Percentiles rank a stretch among this genome's conserved stretches.
phyloP scores from a whole-genome alignment of 2,888 invertebrate genomes.

The Rugalucina vietnamica region DNA sequence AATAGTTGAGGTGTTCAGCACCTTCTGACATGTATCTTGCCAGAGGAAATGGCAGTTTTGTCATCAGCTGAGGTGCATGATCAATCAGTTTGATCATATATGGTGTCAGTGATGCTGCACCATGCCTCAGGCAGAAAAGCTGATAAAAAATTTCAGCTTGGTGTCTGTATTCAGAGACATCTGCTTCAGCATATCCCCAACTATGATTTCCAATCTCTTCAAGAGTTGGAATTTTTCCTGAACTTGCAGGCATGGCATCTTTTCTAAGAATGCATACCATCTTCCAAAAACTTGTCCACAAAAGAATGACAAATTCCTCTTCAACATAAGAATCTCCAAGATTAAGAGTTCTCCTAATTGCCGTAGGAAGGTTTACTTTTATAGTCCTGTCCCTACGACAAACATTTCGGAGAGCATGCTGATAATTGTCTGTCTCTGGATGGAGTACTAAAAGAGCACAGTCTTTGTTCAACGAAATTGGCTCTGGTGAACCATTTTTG shows the following conservation, averaged over 20 bases:
- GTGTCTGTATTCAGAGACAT: neutral
- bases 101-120: neutral
- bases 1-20: neutral
- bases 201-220: neutral
- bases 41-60: neutral
- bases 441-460: neutral
- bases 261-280: neutral
- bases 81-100: constrained; percentile 6
- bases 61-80: constrained; percentile 2
- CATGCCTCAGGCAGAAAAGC: neutral
- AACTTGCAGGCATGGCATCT: neutral
- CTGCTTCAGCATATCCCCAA: neutral
- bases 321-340: neutral
- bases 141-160: neutral
- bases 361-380: neutral
- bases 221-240: neutral
- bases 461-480: constrained; percentile 3
- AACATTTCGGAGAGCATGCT: neutral
- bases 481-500: neutral
- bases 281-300: neutral
- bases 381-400: neutral
- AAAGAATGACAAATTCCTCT: neutral
- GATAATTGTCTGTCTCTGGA: neutral
- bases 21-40: neutral
- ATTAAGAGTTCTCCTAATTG: neutral